Percentiles rank a stretch among this genome's conserved stretches.
Evolutionary conservation across 2,888 invertebrate genomes (phyloP).

Genomic region (Drosophila eohydei): DNA sequence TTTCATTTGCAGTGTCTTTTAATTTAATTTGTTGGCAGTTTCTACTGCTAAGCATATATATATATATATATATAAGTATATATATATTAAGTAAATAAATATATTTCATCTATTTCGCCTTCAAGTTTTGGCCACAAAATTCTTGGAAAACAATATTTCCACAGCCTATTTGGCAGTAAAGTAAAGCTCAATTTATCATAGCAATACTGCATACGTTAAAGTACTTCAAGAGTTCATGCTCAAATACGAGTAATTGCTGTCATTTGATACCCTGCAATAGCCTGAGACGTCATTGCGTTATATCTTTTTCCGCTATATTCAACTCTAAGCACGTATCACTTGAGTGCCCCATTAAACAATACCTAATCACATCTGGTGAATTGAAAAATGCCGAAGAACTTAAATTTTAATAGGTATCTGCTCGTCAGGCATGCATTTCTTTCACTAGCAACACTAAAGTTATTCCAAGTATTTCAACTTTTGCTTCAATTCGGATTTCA

Average conservation of each 20-base stretch:
- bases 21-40: neutral
- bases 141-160: slow-evolving; percentile 4
- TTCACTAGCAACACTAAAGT: neutral
- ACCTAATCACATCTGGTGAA: too few species aligned
- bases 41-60: neutral
- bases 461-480: slow-evolving; percentile 3
- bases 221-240: neutral
- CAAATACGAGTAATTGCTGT: slow-evolving; percentile 5
- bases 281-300: too few species aligned
- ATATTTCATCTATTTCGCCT: slow-evolving; percentile 4
- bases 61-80: neutral
- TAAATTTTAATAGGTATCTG: neutral
- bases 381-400: neutral
- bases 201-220: slow-evolving; percentile 1
- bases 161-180: slow-evolving; percentile 2
- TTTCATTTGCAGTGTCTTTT: neutral
- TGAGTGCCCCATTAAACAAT: too few species aligned
- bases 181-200: neutral
- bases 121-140: slow-evolving; percentile 7
- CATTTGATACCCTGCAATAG: neutral
- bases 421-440: neutral
- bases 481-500: slow-evolving; percentile 4
- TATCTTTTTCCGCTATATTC: neutral
- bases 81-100: slow-evolving; percentile 1
- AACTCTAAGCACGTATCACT: neutral